Percentiles rank a stretch among this genome's conserved stretches.
phyloP scores from a whole-genome alignment of 2,113 vertebrate genomes.

The Gobius niger region DNA sequence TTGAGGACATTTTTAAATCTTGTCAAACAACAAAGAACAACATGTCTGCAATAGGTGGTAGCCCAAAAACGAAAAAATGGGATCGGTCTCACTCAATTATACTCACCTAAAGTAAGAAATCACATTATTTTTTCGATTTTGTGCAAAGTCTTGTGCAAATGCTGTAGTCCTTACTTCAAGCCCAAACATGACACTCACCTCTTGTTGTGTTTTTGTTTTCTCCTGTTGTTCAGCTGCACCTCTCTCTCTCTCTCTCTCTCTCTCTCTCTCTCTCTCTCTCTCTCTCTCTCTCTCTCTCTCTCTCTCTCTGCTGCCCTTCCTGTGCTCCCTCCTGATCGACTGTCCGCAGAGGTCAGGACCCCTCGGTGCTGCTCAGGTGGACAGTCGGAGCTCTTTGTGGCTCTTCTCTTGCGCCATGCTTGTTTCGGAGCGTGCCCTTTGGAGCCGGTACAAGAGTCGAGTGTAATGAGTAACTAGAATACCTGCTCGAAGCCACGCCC shows the following conservation, averaged over 20 bases:
- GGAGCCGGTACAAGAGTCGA: slow-evolving; percentile 1
- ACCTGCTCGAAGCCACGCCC: slow-evolving; percentile 17
- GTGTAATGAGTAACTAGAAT: slow-evolving; percentile 26
- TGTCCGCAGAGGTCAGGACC: background rate
- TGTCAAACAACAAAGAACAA: background rate
- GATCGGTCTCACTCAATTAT: no score
- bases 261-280: background rate
- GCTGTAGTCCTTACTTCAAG: background rate
- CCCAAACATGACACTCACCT: background rate
- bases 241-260: background rate
- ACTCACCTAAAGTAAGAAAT: no score
- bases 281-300: background rate
- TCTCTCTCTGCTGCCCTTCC: background rate
- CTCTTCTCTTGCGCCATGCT: background rate
- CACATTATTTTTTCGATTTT: no score
- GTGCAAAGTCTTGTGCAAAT: background rate
- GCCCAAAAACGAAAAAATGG: no score
- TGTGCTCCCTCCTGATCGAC: background rate
- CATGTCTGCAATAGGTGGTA: background rate
- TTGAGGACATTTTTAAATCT: no score
- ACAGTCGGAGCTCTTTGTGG: background rate
- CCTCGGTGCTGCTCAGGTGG: background rate
- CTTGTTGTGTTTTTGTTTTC: background rate
- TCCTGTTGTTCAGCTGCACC: background rate
- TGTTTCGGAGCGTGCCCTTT: slow-evolving; percentile 29